phyloP scores from a whole-genome alignment of 2,113 vertebrate species.

The Chauna torquata region DNA sequence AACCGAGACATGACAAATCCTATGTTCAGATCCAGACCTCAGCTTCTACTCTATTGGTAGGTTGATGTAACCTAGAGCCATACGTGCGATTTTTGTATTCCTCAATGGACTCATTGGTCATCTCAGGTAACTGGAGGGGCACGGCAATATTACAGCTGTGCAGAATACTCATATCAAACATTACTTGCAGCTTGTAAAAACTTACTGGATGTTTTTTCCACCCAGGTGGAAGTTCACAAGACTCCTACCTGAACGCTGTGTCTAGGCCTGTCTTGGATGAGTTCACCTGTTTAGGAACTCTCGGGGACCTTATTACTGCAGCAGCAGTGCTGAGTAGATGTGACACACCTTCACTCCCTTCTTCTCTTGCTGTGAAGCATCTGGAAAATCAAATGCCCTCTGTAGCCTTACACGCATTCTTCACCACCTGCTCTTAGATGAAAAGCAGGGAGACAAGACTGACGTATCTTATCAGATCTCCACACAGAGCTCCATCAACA shows the following conservation, averaged over 20 bases:
- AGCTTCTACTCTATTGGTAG: neutral
- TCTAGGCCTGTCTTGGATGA: neutral
- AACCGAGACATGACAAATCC: neutral
- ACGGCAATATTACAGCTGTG: neutral
- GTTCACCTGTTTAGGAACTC: neutral
- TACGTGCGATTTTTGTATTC: neutral
- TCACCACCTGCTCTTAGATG: neutral
- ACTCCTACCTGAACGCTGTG: neutral
- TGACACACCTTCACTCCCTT: neutral
- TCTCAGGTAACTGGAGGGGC: neutral
- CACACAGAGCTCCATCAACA: neutral
- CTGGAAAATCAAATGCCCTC: neutral
- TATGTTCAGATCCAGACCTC: neutral
- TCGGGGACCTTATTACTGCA: neutral
- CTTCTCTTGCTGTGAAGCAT: neutral
- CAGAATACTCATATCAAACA: neutral
- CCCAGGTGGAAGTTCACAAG: neutral
- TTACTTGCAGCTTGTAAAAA: neutral
- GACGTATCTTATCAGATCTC: slow-evolving; percentile 42
- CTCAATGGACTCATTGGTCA: neutral
- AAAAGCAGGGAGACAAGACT: neutral
- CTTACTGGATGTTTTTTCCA: neutral
- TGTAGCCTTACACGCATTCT: neutral
- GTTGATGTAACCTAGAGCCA: neutral
- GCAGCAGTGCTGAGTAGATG: neutral